Evolutionary conservation across 2,888 invertebrate species (phyloP), one percentile per base, ranked within the genome.

Genomic region (Calameuta pallipes): DNA sequence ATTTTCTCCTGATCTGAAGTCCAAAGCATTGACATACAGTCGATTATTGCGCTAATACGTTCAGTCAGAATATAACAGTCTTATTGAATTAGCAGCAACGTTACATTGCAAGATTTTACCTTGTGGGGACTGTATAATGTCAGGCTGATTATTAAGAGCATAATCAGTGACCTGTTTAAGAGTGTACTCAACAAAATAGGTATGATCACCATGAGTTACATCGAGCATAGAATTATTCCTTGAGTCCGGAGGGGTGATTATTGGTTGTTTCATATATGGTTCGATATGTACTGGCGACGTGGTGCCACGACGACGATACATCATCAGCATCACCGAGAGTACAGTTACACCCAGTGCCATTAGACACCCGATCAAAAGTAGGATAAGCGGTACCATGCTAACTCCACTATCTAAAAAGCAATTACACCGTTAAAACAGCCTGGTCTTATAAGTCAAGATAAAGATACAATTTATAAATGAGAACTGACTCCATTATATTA

Each of bases 161-260:
- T 91, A 91, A 82, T 91, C 91, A 79, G 89, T 85, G 81, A 89
- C 91, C 82, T 89, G 91, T 89, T 97, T 97, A 82, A 97, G 93
- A 15, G 97, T 97, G 86, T 97, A 97, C 15, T 97, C 96, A 33
- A 97, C 97, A 70, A 97, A 97, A 88, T 97, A 96, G 83, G 96
- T 94, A 85, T 96, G 94, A 85, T 97, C 96, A 76, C 96, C 96
- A 56, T 96, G 96, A 83, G 96, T 96, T 70, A 96, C 95, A 90
- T 95, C 95, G 85, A 95, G 91, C 92, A 95, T 94, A 30, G 95
- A 94, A 81, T 92, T 94, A 87, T 92, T 93, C 88, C 92, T 87
- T 70, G 91, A 91, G 80, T 91, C 91, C 34, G 91, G 91, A 23
- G 91, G 91, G 34, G 91, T 91, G 80, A 91, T 91, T 81, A 91